A percentile compares a stretch with the other conserved stretches of the same genome.
Evolutionary conservation across 1,140 invertebrate species (phyloP).

Genomic region (Drosophila tsacasi): DNA sequence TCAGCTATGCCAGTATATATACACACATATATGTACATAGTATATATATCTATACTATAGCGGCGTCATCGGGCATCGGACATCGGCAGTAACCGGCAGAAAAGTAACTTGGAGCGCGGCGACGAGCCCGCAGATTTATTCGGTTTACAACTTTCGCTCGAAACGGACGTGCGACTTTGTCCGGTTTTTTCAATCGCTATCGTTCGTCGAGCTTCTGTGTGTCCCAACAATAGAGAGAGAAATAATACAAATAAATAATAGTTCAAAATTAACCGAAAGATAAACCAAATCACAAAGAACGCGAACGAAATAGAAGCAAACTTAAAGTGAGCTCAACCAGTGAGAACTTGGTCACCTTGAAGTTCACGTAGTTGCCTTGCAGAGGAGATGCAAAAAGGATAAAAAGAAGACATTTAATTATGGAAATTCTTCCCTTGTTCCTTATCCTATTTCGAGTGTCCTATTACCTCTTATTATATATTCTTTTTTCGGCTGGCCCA

Average conservation of each 20-base stretch:
- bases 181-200: conserved; percentile 7
- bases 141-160: conserved; percentile 75
- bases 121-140: conserved; percentile 70
- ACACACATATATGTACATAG: conserved; percentile 4
- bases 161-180: conserved; percentile 67
- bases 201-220: conserved; percentile 20
- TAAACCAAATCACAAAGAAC: conserved; percentile 9
- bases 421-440: conserved; percentile 40
- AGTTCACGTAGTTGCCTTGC: conserved; percentile 39
- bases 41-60: conserved; percentile 6
- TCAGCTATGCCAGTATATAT: conserved; percentile 5
- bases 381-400: not conserved
- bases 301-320: conserved; percentile 1
- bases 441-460: conserved; percentile 38
- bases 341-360: not conserved
- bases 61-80: conserved; percentile 22
- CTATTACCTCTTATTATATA: conserved; percentile 22
- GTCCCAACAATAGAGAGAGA: conserved; percentile 31
- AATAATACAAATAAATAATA: conserved; percentile 21
- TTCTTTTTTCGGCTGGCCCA: not conserved
- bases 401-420: conserved; percentile 32
- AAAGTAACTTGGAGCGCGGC: conserved; percentile 61
- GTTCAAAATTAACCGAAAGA: not conserved
- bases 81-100: conserved; percentile 42
- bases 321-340: conserved; percentile 36